A percentile compares a stretch with the other conserved stretches of the same genome.
These are phyloP conservation scores for Patella depressa DNA, from an alignment of 2,888 invertebrate species.

Conservation along the genomic window DNA sequence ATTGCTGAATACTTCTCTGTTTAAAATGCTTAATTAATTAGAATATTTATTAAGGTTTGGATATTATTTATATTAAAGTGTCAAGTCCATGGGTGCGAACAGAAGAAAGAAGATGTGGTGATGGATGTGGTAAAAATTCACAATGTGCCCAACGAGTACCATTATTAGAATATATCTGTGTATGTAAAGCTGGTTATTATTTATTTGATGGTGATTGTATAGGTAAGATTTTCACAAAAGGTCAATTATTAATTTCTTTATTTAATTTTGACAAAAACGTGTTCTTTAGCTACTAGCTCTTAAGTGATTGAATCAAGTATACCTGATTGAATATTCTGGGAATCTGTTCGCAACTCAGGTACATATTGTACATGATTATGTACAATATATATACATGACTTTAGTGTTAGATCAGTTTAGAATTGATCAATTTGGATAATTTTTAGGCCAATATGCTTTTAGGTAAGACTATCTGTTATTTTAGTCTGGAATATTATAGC, in stretches of 20 bases:
- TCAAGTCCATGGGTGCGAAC: conserved; percentile 47
- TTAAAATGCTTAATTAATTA: neutral
- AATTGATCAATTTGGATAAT: too few species aligned
- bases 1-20: neutral
- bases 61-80: conserved; percentile 33
- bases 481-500: neutral
- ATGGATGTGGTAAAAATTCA: conserved; percentile 40
- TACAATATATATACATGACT: too few species aligned
- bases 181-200: conserved; percentile 51
- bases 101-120: conserved; percentile 40
- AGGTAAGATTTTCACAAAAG: conserved; percentile 30
- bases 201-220: conserved; percentile 43
- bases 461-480: too few species aligned
- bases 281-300: too few species aligned
- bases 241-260: too few species aligned
- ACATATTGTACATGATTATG: too few species aligned
- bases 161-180: conserved; percentile 45
- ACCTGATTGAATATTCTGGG: too few species aligned
- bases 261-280: too few species aligned
- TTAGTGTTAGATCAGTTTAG: too few species aligned
- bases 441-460: too few species aligned
- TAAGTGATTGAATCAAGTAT: too few species aligned
- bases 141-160: conserved; percentile 49
- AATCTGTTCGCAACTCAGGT: too few species aligned
- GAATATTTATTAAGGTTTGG: neutral